Evolutionary conservation across 2,797 vertebrate species (phyloP).

Genomic region (Lycodopsis pacificus): DNA sequence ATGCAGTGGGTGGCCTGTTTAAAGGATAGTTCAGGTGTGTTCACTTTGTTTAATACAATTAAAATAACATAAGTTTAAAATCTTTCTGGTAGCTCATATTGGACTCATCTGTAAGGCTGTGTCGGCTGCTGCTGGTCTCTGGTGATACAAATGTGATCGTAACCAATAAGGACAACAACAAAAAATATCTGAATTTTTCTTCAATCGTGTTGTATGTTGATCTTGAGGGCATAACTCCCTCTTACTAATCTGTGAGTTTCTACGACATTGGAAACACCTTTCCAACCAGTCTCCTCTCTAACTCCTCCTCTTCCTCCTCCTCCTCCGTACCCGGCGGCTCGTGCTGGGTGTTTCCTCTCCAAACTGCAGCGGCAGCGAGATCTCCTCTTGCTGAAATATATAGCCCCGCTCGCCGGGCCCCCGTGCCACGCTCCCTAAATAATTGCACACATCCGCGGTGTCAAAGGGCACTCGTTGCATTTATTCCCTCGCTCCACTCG

Average conservation of each 20-base stretch:
- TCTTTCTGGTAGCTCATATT: neutral
- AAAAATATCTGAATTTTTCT: neutral
- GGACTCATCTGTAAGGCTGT: neutral
- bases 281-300: slow-evolving; percentile 58
- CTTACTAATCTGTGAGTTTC: neutral
- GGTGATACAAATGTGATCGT: neutral
- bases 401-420: slow-evolving; percentile 33
- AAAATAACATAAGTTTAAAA: neutral
- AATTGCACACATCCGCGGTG: slow-evolving; percentile 63
- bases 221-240: neutral
- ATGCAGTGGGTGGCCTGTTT: neutral
- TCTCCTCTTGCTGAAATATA: slow-evolving; percentile 63
- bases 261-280: neutral
- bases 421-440: slow-evolving; percentile 52
- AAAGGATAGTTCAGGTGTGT: neutral
- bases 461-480: slow-evolving; percentile 65
- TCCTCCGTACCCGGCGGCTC: slow-evolving; percentile 61
- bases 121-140: neutral
- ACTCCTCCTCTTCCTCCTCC: slow-evolving; percentile 63
- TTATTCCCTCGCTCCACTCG: slow-evolving; percentile 41
- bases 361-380: slow-evolving; percentile 70
- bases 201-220: neutral
- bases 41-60: neutral
- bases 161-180: neutral
- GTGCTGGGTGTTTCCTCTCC: slow-evolving; percentile 69